Evolutionary conservation across 2,888 invertebrate genomes (phyloP).

Genomic region (Zelleria hepariella): DNA sequence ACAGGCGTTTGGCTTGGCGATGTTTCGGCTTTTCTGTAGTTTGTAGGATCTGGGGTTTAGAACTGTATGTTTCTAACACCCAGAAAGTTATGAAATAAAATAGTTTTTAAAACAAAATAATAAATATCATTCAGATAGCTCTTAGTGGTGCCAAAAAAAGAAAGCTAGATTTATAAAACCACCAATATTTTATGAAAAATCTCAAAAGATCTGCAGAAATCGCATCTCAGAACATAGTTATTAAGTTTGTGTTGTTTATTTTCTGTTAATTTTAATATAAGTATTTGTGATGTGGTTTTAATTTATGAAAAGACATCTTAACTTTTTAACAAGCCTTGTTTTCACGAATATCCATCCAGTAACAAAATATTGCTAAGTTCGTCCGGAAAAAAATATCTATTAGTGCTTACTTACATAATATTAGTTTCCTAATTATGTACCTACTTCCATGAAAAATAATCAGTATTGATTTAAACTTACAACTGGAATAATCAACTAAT

Average conservation of each 20-base stretch:
- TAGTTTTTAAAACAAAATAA: too few species aligned
- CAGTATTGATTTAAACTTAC: too few species aligned
- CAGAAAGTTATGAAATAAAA: too few species aligned
- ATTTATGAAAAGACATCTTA: background rate
- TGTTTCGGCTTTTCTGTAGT: too few species aligned
- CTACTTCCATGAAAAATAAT: background rate
- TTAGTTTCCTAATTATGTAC: too few species aligned
- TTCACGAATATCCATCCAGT: background rate
- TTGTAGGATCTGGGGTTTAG: background rate
- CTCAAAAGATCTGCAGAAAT: background rate
- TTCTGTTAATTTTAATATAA: background rate
- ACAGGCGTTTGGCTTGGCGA: too few species aligned
- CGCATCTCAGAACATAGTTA: background rate
- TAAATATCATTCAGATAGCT: background rate
- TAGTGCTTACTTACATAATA: too few species aligned
- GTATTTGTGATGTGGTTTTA: background rate
- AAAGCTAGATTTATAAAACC: background rate
- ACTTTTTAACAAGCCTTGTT: background rate
- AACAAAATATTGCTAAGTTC: background rate
- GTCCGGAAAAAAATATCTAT: background rate
- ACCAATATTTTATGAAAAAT: background rate
- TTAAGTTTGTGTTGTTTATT: background rate
- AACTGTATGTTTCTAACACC: too few species aligned
- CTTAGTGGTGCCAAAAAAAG: background rate
- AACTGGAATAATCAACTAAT: too few species aligned